These are phyloP conservation scores for Ephialtes manifestator DNA, from an alignment of 2,888 invertebrate genomes.

Conservation along the genomic window DNA sequence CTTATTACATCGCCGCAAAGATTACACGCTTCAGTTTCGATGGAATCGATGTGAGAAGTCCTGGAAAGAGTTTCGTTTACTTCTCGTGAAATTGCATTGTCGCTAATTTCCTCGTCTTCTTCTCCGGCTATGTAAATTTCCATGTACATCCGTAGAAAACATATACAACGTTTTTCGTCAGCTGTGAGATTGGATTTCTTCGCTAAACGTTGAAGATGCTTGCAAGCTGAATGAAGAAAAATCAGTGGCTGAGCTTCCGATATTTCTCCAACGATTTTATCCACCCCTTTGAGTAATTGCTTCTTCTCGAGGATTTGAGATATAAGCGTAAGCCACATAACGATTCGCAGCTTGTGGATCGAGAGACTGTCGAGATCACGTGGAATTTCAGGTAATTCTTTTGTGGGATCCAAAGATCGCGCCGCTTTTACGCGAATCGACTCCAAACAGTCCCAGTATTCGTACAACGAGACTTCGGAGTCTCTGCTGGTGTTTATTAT, in stretches of 20 bases:
- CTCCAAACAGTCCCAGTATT: conserved; percentile 84
- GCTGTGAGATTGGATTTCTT: conserved; percentile 68
- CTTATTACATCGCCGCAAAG: conserved; percentile 78
- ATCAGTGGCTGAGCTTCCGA: conserved; percentile 80
- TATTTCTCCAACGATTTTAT: conserved; percentile 75
- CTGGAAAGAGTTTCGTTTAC: conserved; percentile 72
- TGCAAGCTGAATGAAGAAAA: conserved; percentile 77
- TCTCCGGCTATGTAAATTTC: conserved; percentile 80
- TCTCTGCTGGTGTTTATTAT: conserved; percentile 70
- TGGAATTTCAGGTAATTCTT: conserved; percentile 67
- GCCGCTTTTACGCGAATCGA: conserved; percentile 78
- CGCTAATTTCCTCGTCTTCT: conserved; percentile 70
- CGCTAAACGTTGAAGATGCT: conserved; percentile 73
- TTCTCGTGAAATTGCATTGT: conserved; percentile 60
- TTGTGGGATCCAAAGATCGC: conserved; percentile 69
- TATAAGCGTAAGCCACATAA: conserved; percentile 81
- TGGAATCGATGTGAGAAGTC: conserved; percentile 66
- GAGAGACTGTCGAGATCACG: conserved; percentile 75
- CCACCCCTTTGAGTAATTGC: conserved; percentile 71
- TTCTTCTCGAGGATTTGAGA: conserved; percentile 77
- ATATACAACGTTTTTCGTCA: conserved; percentile 74
- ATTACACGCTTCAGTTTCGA: conserved; percentile 77
- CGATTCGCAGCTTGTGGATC: conserved; percentile 75
- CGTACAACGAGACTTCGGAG: conserved; percentile 67
- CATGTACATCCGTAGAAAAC: conserved; percentile 79